Percentiles rank a stretch among this genome's conserved stretches.
Evolutionary conservation across 2,888 invertebrate species (phyloP).

Genomic region (Tupiocoris notatus): DNA sequence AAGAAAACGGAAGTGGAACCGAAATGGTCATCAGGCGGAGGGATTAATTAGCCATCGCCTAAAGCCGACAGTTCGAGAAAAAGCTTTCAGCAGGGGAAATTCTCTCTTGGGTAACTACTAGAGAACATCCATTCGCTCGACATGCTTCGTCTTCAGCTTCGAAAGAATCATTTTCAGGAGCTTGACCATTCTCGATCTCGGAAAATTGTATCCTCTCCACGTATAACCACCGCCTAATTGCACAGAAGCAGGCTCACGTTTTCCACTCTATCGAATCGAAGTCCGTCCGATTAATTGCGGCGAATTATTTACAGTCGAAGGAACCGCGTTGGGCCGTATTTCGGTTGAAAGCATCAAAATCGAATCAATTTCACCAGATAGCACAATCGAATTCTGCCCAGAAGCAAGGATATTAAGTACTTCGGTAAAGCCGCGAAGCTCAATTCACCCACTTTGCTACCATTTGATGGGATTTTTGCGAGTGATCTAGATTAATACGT

Average conservation of each 20-base stretch:
- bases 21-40: neutral
- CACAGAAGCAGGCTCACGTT: neutral
- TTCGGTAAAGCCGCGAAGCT: too few species aligned
- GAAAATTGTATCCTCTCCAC: neutral
- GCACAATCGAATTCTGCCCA: too few species aligned
- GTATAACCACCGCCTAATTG: neutral
- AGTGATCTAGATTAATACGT: too few species aligned
- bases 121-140: neutral
- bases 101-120: neutral
- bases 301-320: neutral
- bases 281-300: neutral
- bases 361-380: too few species aligned
- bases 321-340: too few species aligned
- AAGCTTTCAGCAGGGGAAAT: neutral
- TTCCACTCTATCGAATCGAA: neutral
- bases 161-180: neutral
- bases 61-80: neutral
- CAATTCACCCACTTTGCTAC: too few species aligned
- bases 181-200: neutral
- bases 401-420: too few species aligned
- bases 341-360: too few species aligned
- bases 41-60: neutral
- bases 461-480: too few species aligned
- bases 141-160: neutral
- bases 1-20: neutral